Evolutionary conservation across 1,140 invertebrate genomes (phyloP).

Genomic region (Habropoda laboriosa): DNA sequence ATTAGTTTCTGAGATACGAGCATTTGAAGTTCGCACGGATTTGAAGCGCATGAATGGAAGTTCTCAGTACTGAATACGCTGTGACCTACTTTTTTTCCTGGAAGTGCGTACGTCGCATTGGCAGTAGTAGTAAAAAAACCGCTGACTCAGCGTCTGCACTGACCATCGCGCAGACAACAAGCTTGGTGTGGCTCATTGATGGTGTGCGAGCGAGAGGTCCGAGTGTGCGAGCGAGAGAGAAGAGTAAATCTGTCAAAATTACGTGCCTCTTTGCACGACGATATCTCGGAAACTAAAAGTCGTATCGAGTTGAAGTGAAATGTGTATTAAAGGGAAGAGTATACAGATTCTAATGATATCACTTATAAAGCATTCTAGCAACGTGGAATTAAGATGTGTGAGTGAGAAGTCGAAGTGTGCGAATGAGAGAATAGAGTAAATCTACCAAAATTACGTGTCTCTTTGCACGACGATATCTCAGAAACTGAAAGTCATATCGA

Average conservation of each 20-base stretch:
- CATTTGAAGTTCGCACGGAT: no score
- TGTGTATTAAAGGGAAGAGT: no score
- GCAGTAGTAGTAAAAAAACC: neutral
- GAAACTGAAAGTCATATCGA: neutral
- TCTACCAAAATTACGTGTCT: no score
- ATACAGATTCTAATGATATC: no score
- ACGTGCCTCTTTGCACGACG: neutral
- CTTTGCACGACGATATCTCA: neutral
- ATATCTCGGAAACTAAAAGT: neutral
- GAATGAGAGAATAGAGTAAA: neutral
- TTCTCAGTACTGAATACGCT: neutral
- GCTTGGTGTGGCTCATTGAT: neutral
- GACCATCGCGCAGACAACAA: neutral
- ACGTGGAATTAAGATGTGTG: no score
- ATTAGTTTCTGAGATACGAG: no score
- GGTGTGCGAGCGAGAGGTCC: neutral
- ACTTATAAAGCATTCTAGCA: no score
- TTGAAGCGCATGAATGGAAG: neutral
- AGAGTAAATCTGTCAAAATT: neutral
- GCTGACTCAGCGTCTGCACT: constrained; percentile 15
- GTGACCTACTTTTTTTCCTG: no score
- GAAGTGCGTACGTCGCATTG: neutral
- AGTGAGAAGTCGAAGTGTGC: neutral
- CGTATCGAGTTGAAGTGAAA: neutral
- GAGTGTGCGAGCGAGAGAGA: neutral